Percentiles rank a stretch among this genome's conserved stretches.
Conservation (phyloP, 1,140 invertebrate species). For the Mizuhopecten yessoensis region DNA sequence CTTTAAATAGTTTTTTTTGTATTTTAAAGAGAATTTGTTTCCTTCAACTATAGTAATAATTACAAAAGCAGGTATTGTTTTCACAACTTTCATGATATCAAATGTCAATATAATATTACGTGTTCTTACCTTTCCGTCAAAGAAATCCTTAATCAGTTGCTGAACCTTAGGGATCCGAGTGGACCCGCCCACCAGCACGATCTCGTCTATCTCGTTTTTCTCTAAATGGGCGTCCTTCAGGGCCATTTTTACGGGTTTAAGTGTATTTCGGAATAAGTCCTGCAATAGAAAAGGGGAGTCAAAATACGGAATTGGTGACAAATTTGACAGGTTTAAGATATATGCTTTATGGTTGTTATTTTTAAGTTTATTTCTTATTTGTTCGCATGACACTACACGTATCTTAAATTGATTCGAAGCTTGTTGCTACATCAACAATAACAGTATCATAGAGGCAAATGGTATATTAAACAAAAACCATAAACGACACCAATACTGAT, state of each 20-base stretch:
- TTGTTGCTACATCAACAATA: not conserved
- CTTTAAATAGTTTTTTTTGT: not conserved
- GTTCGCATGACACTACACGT: too few species aligned
- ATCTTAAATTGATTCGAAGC: too few species aligned
- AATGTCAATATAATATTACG: not conserved
- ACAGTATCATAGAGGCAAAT: too few species aligned
- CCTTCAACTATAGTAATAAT: not conserved
- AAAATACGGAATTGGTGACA: not conserved
- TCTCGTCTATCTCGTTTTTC: slow-evolving; percentile 99
- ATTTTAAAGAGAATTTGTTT: not conserved
- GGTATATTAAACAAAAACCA: too few species aligned
- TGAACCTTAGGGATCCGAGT: slow-evolving; percentile 99
- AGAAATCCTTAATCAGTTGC: slow-evolving; percentile 99
- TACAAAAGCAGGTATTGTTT: not conserved
- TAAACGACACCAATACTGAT: too few species aligned
- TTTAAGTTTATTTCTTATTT: too few species aligned
- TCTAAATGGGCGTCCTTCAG: slow-evolving; percentile 99
- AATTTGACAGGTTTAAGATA: too few species aligned
- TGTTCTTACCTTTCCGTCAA: slow-evolving; percentile 86
- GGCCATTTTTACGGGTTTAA: slow-evolving; percentile 93
- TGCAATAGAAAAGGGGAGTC: slow-evolving; percentile 70
- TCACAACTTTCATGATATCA: not conserved
- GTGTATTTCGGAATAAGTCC: slow-evolving; percentile 98
- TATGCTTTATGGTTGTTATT: not conserved
- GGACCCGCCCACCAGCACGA: slow-evolving; percentile 99